Evolutionary conservation across 23 tunicate species (phyloP).

Genomic region (Trididemnum nubilum): DNA sequence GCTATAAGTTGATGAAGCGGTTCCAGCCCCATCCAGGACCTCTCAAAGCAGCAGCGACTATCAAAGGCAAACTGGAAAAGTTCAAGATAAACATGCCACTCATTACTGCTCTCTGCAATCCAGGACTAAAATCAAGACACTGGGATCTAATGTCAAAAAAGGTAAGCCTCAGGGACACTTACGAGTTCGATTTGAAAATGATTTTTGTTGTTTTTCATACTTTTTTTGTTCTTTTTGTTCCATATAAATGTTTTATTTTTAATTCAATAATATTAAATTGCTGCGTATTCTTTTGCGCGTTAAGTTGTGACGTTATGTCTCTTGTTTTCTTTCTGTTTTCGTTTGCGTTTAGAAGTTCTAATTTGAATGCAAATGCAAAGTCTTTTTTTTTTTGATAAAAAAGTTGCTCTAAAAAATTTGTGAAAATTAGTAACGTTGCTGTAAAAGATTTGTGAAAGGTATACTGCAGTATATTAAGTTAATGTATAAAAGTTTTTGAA

Average conservation of each 20-base stretch:
- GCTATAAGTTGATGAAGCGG: constrained; percentile 80
- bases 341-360: too few relatives aligned
- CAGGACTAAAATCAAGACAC: constrained; percentile 77
- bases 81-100: constrained; percentile 89
- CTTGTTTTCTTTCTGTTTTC: too few relatives aligned
- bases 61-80: constrained; percentile 85
- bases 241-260: neutral
- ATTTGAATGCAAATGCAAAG: too few relatives aligned
- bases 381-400: too few relatives aligned
- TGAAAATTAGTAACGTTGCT: too few relatives aligned
- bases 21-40: constrained; percentile 96
- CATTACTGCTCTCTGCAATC: constrained; percentile 83
- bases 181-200: too few relatives aligned
- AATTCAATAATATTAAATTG: neutral
- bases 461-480: too few relatives aligned
- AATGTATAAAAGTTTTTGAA: too few relatives aligned
- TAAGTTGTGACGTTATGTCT: too few relatives aligned
- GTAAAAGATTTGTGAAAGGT: too few relatives aligned
- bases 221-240: neutral
- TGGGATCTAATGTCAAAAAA: constrained; percentile 91
- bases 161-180: constrained; percentile 48
- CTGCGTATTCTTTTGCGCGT: too few relatives aligned
- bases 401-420: too few relatives aligned
- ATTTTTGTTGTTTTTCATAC: neutral
- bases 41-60: constrained; percentile 73